Evolutionary conservation across 2,113 vertebrate genomes (phyloP).

Genomic region (Neodon shergylaensis): DNA sequence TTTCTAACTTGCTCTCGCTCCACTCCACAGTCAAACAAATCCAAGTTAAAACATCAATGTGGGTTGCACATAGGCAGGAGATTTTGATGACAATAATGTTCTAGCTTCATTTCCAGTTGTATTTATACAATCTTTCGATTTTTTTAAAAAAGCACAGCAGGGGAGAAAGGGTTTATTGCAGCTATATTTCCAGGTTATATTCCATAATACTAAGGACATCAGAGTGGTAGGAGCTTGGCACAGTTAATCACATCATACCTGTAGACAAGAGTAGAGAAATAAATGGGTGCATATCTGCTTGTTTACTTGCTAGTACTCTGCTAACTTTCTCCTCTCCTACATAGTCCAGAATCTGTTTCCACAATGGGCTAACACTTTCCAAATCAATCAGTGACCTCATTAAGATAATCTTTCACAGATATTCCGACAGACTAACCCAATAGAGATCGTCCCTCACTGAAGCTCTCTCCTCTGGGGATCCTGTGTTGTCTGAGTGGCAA

Average conservation of each 20-base stretch:
- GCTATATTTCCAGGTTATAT: not conserved
- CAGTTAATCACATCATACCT: not conserved
- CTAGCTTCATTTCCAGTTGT: not conserved
- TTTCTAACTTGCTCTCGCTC: not conserved
- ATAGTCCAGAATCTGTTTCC: not conserved
- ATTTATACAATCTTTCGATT: not conserved
- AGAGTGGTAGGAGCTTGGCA: not conserved
- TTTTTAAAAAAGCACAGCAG: not conserved
- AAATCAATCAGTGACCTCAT: not conserved
- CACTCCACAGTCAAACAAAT: not conserved
- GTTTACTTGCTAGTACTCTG: not conserved
- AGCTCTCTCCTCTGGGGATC: not conserved
- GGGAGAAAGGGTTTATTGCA: not conserved
- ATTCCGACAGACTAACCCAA: not conserved
- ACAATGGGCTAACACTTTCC: not conserved
- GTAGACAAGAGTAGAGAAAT: too few species aligned
- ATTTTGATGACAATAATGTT: not conserved
- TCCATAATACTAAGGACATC: not conserved
- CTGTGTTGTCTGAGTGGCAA: not conserved
- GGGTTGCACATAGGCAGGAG: not conserved
- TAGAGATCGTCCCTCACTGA: not conserved
- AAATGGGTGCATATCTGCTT: not conserved
- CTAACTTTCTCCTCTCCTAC: not conserved
- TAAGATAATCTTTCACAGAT: not conserved
- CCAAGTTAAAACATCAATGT: conserved; percentile 4